These are phyloP conservation scores for Numenius arquata DNA, from an alignment of 2,113 vertebrate genomes.

Conservation along the genomic window DNA sequence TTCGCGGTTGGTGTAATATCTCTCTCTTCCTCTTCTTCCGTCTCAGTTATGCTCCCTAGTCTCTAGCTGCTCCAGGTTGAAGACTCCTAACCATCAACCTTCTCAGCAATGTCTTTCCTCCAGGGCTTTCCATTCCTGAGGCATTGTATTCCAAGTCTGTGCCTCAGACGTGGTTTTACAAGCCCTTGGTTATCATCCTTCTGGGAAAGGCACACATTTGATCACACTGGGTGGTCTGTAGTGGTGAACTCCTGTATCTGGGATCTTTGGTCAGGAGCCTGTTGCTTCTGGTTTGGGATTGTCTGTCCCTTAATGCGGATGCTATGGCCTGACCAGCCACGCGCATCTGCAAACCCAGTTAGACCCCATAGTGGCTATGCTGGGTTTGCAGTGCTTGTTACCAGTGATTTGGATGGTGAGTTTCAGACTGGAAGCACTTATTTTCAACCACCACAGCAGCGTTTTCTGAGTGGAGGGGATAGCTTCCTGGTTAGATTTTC, in stretches of 20 bases:
- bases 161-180: background rate
- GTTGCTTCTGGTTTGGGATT: background rate
- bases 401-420: background rate
- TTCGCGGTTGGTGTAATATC: background rate
- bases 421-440: background rate
- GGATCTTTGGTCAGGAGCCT: background rate
- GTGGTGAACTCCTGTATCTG: background rate
- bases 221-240: background rate
- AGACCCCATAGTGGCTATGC: background rate
- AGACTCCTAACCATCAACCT: background rate
- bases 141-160: background rate
- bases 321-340: background rate
- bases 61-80: background rate
- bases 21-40: background rate
- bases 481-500: background rate
- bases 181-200: background rate
- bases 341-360: background rate
- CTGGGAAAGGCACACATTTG: background rate
- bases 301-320: background rate
- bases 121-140: background rate
- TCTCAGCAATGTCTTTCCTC: background rate
- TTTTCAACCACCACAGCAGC: background rate
- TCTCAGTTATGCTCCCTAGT: background rate
- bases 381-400: background rate
- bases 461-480: background rate